Base-by-base conservation (phyloP, 2,888 invertebrate genomes). In the Xestia c-nigrum region DNA sequence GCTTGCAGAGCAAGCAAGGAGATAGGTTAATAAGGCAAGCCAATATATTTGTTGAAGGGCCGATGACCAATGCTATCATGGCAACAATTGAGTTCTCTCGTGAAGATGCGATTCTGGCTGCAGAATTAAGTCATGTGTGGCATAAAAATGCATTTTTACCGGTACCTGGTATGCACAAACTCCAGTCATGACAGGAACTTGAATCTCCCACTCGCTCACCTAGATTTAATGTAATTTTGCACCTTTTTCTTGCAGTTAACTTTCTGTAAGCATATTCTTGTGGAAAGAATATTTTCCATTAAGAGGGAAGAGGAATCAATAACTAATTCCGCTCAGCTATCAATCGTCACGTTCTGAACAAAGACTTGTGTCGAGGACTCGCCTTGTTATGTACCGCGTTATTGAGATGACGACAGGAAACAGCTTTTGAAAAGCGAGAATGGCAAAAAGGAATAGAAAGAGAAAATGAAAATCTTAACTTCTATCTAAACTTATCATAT, bases 311-410 rank as follows among this genome's bases (percentile, higher is more conserved):
- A 79, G 67, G 67, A 79, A 83, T 84, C 84, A 83, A 80, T 85
- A 79, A 71, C 72, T 81, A 86, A 85, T 85, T 72, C 85, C 85
- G 46, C 67, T 79, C 61, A 71, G 78, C 65, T 65, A 73, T 74
- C 72, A 78, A 78, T 75, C 38, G 78, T 86, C 88, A 87, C 87
- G 86, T 87, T 75, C 83, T 55, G 46, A 63, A 78, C 65, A 85
- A 78, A 68, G 59, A 47, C 46, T 71, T n/a, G 43, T 47, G 38
- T 57, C n/a, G 68, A 47, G 21, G 47, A 47, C 47, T 65, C 55
- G 40, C 31, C 57, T 66, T 40, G 16, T 38, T 72, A 61, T 77
- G n/a, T 61, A n/a, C n/a, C 21, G 16, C 52, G 52, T 61, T 65
- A 69, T 50, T 72, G 47, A 72, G 31, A 76, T 71, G 38, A 46